Evolutionary conservation across 53 echinoderm and acorn worm species (phyloP).

Genomic region (Luidia sarsii): DNA sequence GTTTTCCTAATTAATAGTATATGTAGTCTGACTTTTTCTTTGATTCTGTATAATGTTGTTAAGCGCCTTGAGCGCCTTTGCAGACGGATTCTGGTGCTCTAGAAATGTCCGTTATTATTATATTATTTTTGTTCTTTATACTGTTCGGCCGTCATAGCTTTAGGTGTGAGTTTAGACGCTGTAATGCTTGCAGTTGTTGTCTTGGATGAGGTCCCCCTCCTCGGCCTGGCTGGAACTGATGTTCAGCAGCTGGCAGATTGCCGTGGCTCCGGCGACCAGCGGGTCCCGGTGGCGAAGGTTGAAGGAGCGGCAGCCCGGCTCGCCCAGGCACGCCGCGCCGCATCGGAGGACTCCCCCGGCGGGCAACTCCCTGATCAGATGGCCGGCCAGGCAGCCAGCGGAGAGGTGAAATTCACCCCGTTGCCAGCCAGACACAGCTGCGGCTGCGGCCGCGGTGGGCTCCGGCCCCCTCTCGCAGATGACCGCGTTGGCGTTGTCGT

Average conservation of each 20-base stretch:
- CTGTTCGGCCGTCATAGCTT: too few relatives aligned
- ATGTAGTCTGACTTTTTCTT: too few relatives aligned
- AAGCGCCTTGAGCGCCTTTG: too few relatives aligned
- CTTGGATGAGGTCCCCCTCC: background rate
- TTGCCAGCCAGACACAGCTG: background rate
- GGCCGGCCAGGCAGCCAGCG: background rate
- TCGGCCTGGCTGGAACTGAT: background rate
- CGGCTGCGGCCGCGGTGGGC: too few relatives aligned
- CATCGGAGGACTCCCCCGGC: conserved; percentile 10
- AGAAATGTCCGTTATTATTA: too few relatives aligned
- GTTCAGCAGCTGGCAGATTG: background rate
- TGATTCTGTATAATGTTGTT: too few relatives aligned
- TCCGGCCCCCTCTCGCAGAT: background rate
- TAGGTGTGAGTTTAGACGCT: background rate
- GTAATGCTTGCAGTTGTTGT: background rate
- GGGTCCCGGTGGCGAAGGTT: background rate
- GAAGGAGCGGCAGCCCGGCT: conserved; percentile 4
- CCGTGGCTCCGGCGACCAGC: too few relatives aligned
- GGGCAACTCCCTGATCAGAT: conserved; percentile 19
- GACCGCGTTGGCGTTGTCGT: too few relatives aligned
- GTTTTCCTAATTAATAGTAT: too few relatives aligned
- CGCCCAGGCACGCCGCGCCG: conserved; percentile 10
- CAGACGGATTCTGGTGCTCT: too few relatives aligned
- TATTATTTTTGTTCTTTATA: too few relatives aligned
- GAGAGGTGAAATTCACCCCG: background rate